Base-by-base conservation (phyloP, 2,888 invertebrate genomes). In the Lithophane semibrunnea region DNA sequence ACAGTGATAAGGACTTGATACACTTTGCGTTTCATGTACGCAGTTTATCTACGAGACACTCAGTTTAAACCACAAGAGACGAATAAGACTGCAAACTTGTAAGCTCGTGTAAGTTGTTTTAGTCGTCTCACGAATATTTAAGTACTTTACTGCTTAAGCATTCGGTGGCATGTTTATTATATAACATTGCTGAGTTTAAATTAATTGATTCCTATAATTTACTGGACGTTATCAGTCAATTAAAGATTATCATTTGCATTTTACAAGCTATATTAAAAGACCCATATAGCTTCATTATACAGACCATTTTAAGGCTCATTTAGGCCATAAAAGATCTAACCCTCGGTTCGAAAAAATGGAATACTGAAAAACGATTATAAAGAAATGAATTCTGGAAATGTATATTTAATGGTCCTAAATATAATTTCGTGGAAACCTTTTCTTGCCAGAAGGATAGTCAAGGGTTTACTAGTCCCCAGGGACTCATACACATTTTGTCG, bases 1-100 rank as follows among this genome's bases (percentile, higher is more conserved):
- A 63, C 56, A n/a, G 72, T 68, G 88, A 88, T 86, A 83, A 79
- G 75, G 12, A 71, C 58, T 83, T 82, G 67, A 76, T 75, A 88
- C 74, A 76, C 74, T 82, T 77, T 63, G 64, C 74, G 73, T 63
- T 76, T 74, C 67, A 69, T 75, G 69, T 70, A 29, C 73, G 42
- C 52, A 70, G 76, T 79, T 79, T 82, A 82, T 85, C 66, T 75
- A 8, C 42, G n/a, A 65, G 58, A 63, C 67, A 73, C 65, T 58
- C 42, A 71, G 74, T 77, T 83, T 70, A 67, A 86, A 73, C 71
- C 86, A 68, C 76, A 71, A 29, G 74, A 70, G 73, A 66, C 65
- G 37, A 75, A 88, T 85, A 75, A 70, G 61, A 61, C 64, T 73
- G 0, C 18, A 42, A 77, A 72, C 65, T 72, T 56, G 44, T 52